A percentile compares a stretch with the other conserved stretches of the same genome.
Conservation (phyloP, 2,888 invertebrate species). For the Drosophila kuntzei region DNA sequence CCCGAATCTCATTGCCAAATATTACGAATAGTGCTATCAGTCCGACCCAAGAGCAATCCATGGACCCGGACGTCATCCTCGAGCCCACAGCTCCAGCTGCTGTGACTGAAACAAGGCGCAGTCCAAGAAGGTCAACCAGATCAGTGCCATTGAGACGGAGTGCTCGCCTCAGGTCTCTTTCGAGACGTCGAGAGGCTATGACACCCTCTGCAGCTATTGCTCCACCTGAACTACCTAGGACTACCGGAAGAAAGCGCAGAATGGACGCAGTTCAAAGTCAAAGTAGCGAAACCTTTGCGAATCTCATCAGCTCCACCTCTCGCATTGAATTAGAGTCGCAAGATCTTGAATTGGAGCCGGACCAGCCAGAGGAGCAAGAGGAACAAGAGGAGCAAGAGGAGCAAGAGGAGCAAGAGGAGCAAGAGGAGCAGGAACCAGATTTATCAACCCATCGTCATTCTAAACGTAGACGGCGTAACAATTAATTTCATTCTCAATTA, state of each 20-base stretch:
- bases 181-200: neutral
- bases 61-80: neutral
- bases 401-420: neutral
- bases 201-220: neutral
- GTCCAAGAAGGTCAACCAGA: too few species aligned
- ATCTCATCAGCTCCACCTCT: neutral
- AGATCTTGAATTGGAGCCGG: neutral
- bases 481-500: neutral
- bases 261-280: neutral
- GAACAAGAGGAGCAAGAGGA: neutral
- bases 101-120: neutral
- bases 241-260: neutral
- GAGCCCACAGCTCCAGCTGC: too few species aligned
- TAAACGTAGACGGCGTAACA: neutral
- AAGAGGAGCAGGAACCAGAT: neutral
- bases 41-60: neutral
- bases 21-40: neutral
- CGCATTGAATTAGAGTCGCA: neutral
- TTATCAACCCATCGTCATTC: neutral
- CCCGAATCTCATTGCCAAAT: neutral
- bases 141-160: too few species aligned
- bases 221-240: too few species aligned
- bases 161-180: neutral
- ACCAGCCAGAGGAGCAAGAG: too few species aligned
- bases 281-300: neutral